Evolutionary conservation across 2,113 vertebrate genomes (phyloP), one percentile per base, ranked within the genome.

Genomic region (Odocoileus virginianus): DNA sequence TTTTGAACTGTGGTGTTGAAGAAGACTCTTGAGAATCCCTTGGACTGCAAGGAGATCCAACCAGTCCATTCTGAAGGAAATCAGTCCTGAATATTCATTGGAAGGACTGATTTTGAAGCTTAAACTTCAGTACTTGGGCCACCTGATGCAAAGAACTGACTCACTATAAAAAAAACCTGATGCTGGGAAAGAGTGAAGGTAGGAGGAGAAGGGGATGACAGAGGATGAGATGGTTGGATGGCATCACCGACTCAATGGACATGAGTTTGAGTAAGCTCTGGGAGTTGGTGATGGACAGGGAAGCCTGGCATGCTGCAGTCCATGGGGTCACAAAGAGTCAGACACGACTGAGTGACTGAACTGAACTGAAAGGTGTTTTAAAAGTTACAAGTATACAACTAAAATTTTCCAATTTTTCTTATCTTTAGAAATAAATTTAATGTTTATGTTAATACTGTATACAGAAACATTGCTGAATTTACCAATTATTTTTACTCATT

Each of bases 401-500:
- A 87, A 81, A 27, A 71, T 58, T 64, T 95, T 87, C 19, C 21
- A 45, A 89, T 43, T 54, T 87, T 90, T 7, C 19, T 88, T 91
- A 33, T 79, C 87, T 45, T 87, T 95, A 87, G 17, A 96, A 79
- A 93, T 61, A 43, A 76, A 19, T 87, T 78, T 87, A 3, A n/a
- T 64, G 6, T 57, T 93, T 61, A 45, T 60, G 19, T 91, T 84
- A 61, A 21, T 57, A 36, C 17, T 64, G 6, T 43, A 52, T 57
- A 33, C 5, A 83, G 30, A 96, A 64, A 74, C 27, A 43, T 43
- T 67, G 21, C 27, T 67, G 15, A 97, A 95, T 89, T 89, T 89
- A 43, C 52, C 33, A 85, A 64, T 89, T 47, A 55, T n/a, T 55
- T 55, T 84, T 85, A 79, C 12, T 55, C 25, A 17, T 60, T 87